A percentile compares a stretch with the other conserved stretches of the same genome.
Evolutionary conservation across 1,140 invertebrate species (phyloP).

Genomic region (Agrilus planipennis): DNA sequence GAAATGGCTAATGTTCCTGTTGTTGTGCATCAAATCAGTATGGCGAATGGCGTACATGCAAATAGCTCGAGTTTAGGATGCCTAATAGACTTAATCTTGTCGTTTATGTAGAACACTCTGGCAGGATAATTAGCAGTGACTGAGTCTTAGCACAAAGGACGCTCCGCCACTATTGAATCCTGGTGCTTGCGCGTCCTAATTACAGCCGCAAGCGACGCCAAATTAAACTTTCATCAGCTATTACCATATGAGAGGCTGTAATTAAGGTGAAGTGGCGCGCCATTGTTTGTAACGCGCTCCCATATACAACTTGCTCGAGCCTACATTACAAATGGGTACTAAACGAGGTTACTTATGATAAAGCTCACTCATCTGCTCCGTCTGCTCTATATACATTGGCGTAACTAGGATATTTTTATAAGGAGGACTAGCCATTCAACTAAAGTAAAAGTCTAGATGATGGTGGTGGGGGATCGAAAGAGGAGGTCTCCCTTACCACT

Average conservation of each 20-base stretch:
- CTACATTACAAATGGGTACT: no score
- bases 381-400: no score
- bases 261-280: constrained; percentile 31
- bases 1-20: no score
- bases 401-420: no score
- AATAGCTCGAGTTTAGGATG: constrained; percentile 31
- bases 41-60: no score
- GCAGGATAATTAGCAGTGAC: constrained; percentile 31
- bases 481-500: no score
- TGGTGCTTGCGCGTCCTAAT: constrained; percentile 30
- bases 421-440: no score
- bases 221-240: constrained; percentile 37
- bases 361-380: no score
- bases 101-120: constrained; percentile 32
- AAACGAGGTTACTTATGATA: no score
- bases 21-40: no score
- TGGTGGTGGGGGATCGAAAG: no score
- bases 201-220: constrained; percentile 32
- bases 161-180: constrained; percentile 25
- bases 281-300: constrained; percentile 19
- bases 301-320: constrained; percentile 7
- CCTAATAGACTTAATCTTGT: constrained; percentile 35
- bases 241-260: constrained; percentile 35
- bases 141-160: constrained; percentile 25
- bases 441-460: no score